Evolutionary conservation across 2,797 vertebrate genomes (phyloP).

Genomic region (Sebastes hubbsi): DNA sequence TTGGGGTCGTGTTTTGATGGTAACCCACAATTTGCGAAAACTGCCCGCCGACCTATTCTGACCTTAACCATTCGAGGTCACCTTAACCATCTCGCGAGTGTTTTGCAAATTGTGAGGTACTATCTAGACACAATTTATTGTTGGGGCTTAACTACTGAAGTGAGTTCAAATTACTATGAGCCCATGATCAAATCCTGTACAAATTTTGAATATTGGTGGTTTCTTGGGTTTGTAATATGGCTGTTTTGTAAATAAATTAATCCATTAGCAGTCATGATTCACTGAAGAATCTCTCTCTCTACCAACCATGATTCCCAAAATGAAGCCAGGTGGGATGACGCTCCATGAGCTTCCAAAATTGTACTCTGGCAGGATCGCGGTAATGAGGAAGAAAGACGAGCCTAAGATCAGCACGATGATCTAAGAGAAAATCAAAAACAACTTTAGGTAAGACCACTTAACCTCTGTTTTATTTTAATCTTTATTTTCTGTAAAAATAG

Average conservation of each 20-base stretch:
- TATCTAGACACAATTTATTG: neutral
- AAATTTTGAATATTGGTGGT: neutral
- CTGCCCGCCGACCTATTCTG: neutral
- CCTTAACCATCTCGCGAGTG: neutral
- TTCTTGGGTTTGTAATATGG: neutral
- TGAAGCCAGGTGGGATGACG: neutral
- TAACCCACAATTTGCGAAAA: neutral
- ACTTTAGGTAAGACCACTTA: neutral
- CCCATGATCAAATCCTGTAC: neutral
- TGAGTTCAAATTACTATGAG: neutral
- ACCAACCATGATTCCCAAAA: conserved; percentile 71
- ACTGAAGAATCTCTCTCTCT: neutral
- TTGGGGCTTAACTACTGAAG: neutral
- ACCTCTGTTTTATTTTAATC: neutral
- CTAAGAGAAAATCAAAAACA: conserved; percentile 49
- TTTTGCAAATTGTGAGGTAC: neutral
- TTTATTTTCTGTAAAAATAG: neutral
- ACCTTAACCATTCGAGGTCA: neutral
- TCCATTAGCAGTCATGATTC: neutral
- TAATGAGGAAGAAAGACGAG: conserved; percentile 35
- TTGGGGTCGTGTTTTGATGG: neutral
- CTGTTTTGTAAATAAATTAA: neutral
- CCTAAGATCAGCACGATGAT: conserved; percentile 69
- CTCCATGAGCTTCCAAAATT: rapidly evolving
- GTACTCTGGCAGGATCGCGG: rapidly evolving